Evolutionary conservation across 2,113 vertebrate genomes (phyloP).

Genomic region (Sebastes schlegelii): DNA sequence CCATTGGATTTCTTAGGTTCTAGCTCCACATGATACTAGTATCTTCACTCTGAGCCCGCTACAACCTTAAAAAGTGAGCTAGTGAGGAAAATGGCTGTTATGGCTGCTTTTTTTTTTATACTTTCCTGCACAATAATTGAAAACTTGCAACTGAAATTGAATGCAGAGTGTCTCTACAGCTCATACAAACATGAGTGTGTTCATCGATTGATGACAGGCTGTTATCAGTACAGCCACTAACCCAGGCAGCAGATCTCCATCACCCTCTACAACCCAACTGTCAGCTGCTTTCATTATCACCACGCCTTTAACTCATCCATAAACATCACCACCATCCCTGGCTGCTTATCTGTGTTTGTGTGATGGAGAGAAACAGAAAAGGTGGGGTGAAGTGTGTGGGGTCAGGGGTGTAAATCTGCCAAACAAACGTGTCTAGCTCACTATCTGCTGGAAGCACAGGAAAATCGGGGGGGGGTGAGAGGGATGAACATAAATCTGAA

Average conservation of each 20-base stretch:
- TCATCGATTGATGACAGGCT: slow-evolving; percentile 22
- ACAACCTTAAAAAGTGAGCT: neutral
- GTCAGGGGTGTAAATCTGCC: slow-evolving; percentile 59
- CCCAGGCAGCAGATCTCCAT: slow-evolving; percentile 37
- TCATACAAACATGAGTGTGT: neutral
- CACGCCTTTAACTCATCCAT: slow-evolving; percentile 5
- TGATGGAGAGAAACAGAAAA: slow-evolving; percentile 14
- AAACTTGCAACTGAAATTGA: neutral
- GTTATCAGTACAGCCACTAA: slow-evolving; percentile 26
- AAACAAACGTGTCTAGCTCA: slow-evolving; percentile 28
- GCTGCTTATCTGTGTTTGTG: slow-evolving; percentile 42
- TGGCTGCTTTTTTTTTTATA: neutral
- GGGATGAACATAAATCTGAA: slow-evolving; percentile 32
- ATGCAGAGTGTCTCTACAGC: neutral
- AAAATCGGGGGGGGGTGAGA: neutral
- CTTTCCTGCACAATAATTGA: neutral
- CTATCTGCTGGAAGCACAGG: slow-evolving; percentile 19
- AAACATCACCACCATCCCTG: neutral
- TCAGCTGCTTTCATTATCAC: slow-evolving; percentile 37
- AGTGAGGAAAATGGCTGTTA: neutral
- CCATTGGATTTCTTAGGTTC: no score
- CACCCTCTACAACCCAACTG: slow-evolving; percentile 18
- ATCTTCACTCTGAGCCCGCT: no score
- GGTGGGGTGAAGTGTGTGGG: neutral
- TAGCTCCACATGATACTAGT: no score